A percentile compares a stretch with the other conserved stretches of the same genome.
phyloP scores from a whole-genome alignment of 2,113 vertebrate species.

The Todiramphus chloris region DNA sequence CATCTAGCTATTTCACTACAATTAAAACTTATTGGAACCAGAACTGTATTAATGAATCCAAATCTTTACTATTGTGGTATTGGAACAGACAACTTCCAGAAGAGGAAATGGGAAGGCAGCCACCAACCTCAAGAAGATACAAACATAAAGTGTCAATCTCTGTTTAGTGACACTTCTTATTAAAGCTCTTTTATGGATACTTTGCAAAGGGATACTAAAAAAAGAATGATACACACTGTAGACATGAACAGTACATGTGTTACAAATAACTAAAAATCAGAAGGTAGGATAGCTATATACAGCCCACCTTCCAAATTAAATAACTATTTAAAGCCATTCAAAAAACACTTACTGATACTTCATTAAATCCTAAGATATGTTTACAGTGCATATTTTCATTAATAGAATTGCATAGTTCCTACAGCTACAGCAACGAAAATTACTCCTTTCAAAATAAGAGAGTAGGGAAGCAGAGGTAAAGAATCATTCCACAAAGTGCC shows the following conservation, averaged over 20 bases:
- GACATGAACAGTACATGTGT: rapidly evolving
- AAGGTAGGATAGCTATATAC: not conserved
- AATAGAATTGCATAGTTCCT: not conserved
- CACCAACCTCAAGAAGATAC: conserved; percentile 18
- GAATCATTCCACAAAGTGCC: not conserved
- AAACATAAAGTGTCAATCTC: rapidly evolving
- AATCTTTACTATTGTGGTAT: conserved; percentile 28
- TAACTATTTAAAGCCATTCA: not conserved
- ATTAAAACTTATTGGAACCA: conserved; percentile 35
- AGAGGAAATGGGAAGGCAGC: conserved; percentile 50
- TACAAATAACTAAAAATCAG: not conserved
- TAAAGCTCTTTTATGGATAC: not conserved
- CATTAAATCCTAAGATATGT: not conserved
- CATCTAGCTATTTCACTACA: not conserved
- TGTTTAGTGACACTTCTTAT: not conserved
- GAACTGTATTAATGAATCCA: not conserved
- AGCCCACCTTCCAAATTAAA: not conserved
- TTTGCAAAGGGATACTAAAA: not conserved
- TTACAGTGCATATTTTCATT: not conserved
- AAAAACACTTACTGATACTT: not conserved
- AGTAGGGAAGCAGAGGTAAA: not conserved
- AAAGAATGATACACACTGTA: not conserved
- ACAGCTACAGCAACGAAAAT: not conserved
- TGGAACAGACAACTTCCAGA: conserved; percentile 37
- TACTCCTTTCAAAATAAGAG: not conserved